These are phyloP conservation scores for Ceratoteleas bidentatus DNA, from an alignment of 1,140 invertebrate species.

Conservation along the genomic window DNA sequence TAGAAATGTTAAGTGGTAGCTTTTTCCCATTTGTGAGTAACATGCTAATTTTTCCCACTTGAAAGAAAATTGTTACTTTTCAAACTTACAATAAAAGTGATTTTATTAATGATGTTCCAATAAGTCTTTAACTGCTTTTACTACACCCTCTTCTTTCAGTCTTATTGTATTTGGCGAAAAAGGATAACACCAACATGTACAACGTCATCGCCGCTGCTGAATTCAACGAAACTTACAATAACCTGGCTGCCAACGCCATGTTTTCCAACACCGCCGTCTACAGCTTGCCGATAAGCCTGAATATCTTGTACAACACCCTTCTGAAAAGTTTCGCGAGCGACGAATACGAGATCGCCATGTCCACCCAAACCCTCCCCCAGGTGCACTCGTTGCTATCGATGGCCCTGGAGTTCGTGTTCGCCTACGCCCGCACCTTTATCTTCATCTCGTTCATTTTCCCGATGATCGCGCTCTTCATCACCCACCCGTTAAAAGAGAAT, in stretches of 20 bases:
- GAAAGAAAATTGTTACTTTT: too few relatives aligned
- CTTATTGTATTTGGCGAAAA: constrained; percentile 62
- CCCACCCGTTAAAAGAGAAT: constrained; percentile 76
- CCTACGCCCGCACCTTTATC: constrained; percentile 56
- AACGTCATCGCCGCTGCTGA: constrained; percentile 73
- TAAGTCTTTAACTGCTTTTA: too few relatives aligned
- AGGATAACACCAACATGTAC: constrained; percentile 70
- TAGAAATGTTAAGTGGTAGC: too few relatives aligned
- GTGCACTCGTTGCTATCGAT: too few relatives aligned
- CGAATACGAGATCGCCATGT: constrained; percentile 70
- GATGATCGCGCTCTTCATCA: constrained; percentile 66
- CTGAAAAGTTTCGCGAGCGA: constrained; percentile 70
- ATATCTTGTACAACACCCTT: constrained; percentile 74
- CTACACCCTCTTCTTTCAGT: constrained; percentile 51
- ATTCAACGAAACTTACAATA: constrained; percentile 68
- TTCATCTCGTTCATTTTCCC: constrained; percentile 71
- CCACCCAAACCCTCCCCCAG: constrained; percentile 71
- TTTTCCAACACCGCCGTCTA: constrained; percentile 74
- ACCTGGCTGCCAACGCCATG: constrained; percentile 70
- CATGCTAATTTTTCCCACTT: too few relatives aligned
- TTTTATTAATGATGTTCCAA: too few relatives aligned
- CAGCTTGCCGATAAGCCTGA: constrained; percentile 74
- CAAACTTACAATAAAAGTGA: too few relatives aligned
- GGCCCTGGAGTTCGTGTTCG: constrained; percentile 24
- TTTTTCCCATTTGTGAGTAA: too few relatives aligned